phyloP scores from a whole-genome alignment of 30 jellyfish, hydroid and myxozoan genomes.

The Pelagia noctiluca region DNA sequence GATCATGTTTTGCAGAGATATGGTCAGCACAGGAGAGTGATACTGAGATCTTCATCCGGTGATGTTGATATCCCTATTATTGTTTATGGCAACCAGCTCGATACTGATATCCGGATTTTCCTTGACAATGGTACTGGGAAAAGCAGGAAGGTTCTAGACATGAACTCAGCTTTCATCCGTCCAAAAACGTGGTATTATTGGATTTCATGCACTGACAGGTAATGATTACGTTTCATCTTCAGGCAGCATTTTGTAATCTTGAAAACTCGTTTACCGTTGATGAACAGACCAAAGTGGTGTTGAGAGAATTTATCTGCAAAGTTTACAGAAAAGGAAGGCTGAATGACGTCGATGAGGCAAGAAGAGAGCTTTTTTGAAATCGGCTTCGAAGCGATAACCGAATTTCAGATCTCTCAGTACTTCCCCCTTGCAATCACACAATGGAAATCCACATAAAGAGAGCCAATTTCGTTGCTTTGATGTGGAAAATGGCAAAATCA shows the following conservation, averaged over 20 bases:
- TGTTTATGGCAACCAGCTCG: conserved; percentile 23
- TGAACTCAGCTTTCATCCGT: conserved; percentile 29
- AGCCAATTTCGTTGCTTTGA: conserved; percentile 51
- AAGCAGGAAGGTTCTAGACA: conserved; percentile 35
- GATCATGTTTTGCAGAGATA: conserved; percentile 9
- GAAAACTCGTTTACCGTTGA: conserved; percentile 30
- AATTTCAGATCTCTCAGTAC: conserved; percentile 48
- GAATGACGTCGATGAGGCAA: conserved; percentile 26
- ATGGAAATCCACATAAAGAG: conserved; percentile 37
- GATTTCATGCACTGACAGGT: conserved; percentile 43
- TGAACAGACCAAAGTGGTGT: conserved; percentile 17
- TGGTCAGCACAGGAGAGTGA: conserved; percentile 28
- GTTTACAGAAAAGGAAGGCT: conserved; percentile 35
- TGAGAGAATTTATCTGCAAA: conserved; percentile 7
- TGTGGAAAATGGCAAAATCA: conserved; percentile 35
- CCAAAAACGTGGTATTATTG: conserved; percentile 27
- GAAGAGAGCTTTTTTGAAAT: conserved; percentile 26
- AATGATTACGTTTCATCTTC: conserved; percentile 33
- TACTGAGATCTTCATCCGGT: conserved; percentile 40
- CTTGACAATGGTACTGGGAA: conserved; percentile 43
- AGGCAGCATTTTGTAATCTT: conserved; percentile 10
- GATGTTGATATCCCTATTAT: conserved; percentile 31
- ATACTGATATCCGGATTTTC: conserved; percentile 7
- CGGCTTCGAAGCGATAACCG: conserved; percentile 18
- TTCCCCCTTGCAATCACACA: conserved; percentile 46